Evolutionary conservation across 2,113 vertebrate genomes (phyloP).

Genomic region (Poicephalus gulielmi): DNA sequence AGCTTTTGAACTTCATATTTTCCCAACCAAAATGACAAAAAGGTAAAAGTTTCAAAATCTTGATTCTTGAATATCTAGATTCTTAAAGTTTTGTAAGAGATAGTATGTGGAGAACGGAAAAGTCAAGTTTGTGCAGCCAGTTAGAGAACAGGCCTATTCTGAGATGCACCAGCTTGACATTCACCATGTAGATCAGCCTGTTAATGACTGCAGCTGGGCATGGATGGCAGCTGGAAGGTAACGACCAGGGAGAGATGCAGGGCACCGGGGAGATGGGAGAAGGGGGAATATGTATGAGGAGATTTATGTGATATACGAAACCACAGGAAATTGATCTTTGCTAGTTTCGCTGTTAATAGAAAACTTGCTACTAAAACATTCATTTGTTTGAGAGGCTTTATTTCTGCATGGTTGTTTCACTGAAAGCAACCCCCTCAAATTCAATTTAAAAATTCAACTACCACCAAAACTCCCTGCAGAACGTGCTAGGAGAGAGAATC

Average conservation of each 20-base stretch:
- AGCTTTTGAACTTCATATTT: not conserved
- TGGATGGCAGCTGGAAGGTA: not conserved
- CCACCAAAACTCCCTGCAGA: not conserved
- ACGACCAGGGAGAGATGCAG: not conserved
- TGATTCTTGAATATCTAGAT: not conserved
- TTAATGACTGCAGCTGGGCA: not conserved
- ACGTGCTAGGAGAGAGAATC: not conserved
- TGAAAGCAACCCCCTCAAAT: not conserved
- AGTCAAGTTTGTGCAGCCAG: not conserved
- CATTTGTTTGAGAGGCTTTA: not conserved
- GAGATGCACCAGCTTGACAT: not conserved
- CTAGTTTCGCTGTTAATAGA: not conserved
- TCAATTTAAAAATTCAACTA: conserved; percentile 4
- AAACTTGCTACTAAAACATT: not conserved
- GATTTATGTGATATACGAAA: not conserved
- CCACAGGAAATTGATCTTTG: not conserved
- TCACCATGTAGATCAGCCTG: not conserved
- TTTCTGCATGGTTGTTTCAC: not conserved
- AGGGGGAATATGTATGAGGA: not conserved
- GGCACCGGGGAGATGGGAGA: not conserved
- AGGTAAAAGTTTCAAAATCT: not conserved
- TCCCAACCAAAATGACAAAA: not conserved
- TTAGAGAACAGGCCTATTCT: not conserved
- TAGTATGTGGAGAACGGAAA: not conserved
- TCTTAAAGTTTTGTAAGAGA: not conserved